Evolutionary conservation across 2,113 vertebrate genomes (phyloP), one percentile per base, ranked within the genome.

Genomic region (Zosterops hypoxanthus): DNA sequence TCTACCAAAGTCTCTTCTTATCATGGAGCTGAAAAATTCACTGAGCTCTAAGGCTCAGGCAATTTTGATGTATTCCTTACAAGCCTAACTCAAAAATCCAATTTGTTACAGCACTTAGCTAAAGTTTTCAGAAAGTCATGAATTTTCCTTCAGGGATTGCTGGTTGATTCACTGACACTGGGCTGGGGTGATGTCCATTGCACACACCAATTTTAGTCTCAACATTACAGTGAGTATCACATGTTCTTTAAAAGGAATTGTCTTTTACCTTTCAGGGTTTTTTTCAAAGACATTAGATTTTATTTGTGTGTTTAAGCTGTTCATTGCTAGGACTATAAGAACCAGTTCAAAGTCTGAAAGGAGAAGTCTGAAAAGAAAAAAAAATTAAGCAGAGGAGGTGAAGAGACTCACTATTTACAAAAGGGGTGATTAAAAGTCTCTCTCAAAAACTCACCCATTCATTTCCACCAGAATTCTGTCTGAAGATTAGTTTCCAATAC

Each of bases 401-500:
- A 90, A 93, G 76, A 78, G 9, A 63, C 13, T 66, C 44, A 41
- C 64, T 66, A 52, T 86, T 92, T 86, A 41, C 75, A 92, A 73
- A 73, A 88, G 22, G 16, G 25, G 9, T 71, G 56, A 95, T 96
- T 88, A 86, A 88, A 94, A 94, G 47, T 64, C 71, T 80, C 44
- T 71, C 71, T 92, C 49, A 75, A 88, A 87, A 82, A 12, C 31
- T 71, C 34, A 61, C 20, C 28, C 64, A 86, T 93, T 95, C 24
- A 81, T 88, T 93, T 96, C 90, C 72, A 86, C 80, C 76, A 92
- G 64, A 95, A 59, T 59, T 86, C 85, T 83, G 44, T 7, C 8
- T 59, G 66, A 89, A 89, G 78, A 91, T 84, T 90, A 93, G 71
- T 77, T 95, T 95, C 92, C 87, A 92, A 60, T 90, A 83, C 68